phyloP scores from a whole-genome alignment of 1,140 invertebrate species.

The Eueides isabella region DNA sequence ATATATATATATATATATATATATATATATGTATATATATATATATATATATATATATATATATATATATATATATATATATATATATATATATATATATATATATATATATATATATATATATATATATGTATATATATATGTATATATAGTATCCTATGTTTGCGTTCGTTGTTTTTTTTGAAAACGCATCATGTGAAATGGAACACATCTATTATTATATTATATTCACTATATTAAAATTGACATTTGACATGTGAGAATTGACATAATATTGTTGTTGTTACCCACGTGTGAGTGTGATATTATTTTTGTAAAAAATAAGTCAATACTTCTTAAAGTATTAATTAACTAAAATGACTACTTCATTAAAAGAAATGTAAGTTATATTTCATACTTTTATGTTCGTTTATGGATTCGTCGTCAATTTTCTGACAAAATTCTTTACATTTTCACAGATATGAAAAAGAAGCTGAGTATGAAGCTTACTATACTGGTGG shows the following conservation, averaged over 20 bases:
- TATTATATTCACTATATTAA: background rate
- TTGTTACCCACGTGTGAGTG: slow-evolving; percentile 1
- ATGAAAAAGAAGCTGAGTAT: slow-evolving; percentile 88
- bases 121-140: too few relatives aligned
- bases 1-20: too few relatives aligned
- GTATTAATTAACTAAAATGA: slow-evolving; percentile 33
- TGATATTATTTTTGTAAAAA: background rate
- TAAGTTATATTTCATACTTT: slow-evolving; percentile 44
- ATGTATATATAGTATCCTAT: too few relatives aligned
- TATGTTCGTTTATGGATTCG: slow-evolving; percentile 14
- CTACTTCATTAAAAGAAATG: slow-evolving; percentile 60
- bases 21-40: too few relatives aligned
- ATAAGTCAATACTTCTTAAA: background rate
- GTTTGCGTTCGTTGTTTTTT: too few relatives aligned
- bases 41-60: too few relatives aligned
- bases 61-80: too few relatives aligned
- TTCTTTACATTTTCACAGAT: slow-evolving; percentile 81
- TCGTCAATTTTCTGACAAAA: background rate
- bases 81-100: too few relatives aligned
- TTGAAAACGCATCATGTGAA: too few relatives aligned
- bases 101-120: too few relatives aligned
- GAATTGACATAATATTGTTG: background rate
- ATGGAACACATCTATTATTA: background rate
- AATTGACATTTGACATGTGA: slow-evolving; percentile 1
- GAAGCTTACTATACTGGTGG: slow-evolving; percentile 94